A percentile compares a stretch with the other conserved stretches of the same genome.
phyloP scores from a whole-genome alignment of 2,113 vertebrate genomes.

The Xyrauchen texanus region DNA sequence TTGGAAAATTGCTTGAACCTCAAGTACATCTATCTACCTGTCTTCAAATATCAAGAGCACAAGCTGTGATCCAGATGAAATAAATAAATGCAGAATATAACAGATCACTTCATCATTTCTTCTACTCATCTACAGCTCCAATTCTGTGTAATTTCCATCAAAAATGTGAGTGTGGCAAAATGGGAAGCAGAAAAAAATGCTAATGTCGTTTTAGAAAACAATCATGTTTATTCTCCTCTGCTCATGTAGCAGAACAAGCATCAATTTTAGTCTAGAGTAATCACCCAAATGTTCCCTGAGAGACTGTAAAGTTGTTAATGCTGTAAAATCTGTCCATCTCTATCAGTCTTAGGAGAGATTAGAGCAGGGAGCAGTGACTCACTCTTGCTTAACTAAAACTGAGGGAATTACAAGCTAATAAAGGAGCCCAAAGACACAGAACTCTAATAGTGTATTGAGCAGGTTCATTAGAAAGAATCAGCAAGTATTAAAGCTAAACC shows the following conservation, averaged over 20 bases:
- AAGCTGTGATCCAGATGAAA: not conserved
- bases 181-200: not conserved
- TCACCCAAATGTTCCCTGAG: too few species aligned
- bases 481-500: not conserved
- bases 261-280: not conserved
- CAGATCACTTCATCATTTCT: too few species aligned
- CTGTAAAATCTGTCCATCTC: not conserved
- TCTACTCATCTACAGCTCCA: too few species aligned
- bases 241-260: slow-evolving; percentile 2
- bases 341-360: slow-evolving; percentile 2
- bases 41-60: not conserved
- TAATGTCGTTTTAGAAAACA: slow-evolving; percentile 20
- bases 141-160: not conserved
- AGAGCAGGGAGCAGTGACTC: too few species aligned
- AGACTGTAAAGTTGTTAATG: not conserved
- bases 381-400: not conserved
- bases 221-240: not conserved
- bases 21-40: slow-evolving; percentile 2
- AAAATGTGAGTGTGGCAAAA: slow-evolving; percentile 1
- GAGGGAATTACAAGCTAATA: not conserved
- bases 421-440: too few species aligned
- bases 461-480: slow-evolving; percentile 17
- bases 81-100: too few species aligned
- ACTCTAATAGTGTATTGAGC: slow-evolving; percentile 4
- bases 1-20: not conserved